phyloP scores from a whole-genome alignment of 2,113 vertebrate genomes.

The Pseudopipra pipra region DNA sequence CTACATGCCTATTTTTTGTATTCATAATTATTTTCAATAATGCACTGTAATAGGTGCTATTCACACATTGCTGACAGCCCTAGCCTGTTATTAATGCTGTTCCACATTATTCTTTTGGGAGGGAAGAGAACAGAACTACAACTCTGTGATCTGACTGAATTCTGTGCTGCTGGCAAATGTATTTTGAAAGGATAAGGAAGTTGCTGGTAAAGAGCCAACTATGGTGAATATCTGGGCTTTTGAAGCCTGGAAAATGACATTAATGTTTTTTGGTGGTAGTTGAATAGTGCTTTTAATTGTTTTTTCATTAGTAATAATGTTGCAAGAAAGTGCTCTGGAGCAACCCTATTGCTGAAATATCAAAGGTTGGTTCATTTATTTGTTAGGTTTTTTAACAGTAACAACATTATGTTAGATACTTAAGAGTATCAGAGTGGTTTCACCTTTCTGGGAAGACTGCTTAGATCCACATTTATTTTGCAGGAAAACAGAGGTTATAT shows the following conservation, averaged over 20 bases:
- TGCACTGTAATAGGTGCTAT: background rate
- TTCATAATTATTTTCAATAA: background rate
- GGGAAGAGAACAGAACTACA: background rate
- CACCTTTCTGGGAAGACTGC: background rate
- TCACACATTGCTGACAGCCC: background rate
- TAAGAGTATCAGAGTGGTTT: background rate
- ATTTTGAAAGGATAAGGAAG: background rate
- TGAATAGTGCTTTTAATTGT: background rate
- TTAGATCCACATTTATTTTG: background rate
- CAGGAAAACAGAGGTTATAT: background rate
- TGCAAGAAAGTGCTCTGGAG: background rate
- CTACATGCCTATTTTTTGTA: background rate
- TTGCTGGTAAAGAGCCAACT: background rate
- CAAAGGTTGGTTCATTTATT: background rate
- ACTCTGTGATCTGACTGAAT: background rate
- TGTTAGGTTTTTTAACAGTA: background rate
- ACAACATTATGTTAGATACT: background rate
- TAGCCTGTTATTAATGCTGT: background rate
- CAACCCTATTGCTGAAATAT: background rate
- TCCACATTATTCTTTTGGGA: background rate
- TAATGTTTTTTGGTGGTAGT: background rate
- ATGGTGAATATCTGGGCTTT: background rate
- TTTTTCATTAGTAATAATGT: background rate
- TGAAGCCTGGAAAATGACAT: background rate
- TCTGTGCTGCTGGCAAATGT: background rate